Evolutionary conservation across 1,140 invertebrate species (phyloP), one percentile per base, ranked within the genome.

Genomic region (Medauroidea extradentata): DNA sequence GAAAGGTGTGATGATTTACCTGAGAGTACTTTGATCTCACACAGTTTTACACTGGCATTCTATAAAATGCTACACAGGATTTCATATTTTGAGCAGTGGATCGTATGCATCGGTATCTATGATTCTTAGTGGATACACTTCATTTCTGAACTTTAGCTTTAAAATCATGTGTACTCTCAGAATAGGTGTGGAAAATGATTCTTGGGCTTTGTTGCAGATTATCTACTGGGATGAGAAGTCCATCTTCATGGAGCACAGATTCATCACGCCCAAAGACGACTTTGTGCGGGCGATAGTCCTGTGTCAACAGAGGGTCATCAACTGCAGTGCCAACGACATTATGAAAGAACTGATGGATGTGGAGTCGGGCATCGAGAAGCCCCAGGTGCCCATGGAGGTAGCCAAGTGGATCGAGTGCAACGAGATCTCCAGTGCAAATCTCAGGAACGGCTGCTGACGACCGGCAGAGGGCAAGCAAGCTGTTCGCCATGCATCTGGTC

Each of bases 241-340:
- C 16, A 83, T 93, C 19, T 94, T 89, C 69, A 87, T 94, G 83
- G 91, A 94, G 69, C 91, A 94, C 72, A 83, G 87, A 54, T 91
- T 94, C 67, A 78, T 91, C n/a, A 87, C 87, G 0, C 79, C 80
- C 1, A 81, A 78, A 19, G 90, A 92, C 57, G 83, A 85, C 25
- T 93, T 94, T 69, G 80, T 93, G 7, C 84, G 90, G 67, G 88
- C 89, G 11, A 89, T 94, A 29, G 89, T 85, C 23, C 80, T 91
- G 50, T 88, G 87, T 62, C 81, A 86, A 29, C 88, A 91, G 65
- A 79, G 87, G 4, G 76, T 93, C 51, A 82, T 90, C 25, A 82
- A 88, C 62, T 88, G 87, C 21, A 85, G 83, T 46, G 86, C 86
- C 3, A 79, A 81, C 48, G 69, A 79, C 5, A 69, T 82, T 0